phyloP scores from a whole-genome alignment of 2,113 vertebrate genomes.

The Passer montanus region DNA sequence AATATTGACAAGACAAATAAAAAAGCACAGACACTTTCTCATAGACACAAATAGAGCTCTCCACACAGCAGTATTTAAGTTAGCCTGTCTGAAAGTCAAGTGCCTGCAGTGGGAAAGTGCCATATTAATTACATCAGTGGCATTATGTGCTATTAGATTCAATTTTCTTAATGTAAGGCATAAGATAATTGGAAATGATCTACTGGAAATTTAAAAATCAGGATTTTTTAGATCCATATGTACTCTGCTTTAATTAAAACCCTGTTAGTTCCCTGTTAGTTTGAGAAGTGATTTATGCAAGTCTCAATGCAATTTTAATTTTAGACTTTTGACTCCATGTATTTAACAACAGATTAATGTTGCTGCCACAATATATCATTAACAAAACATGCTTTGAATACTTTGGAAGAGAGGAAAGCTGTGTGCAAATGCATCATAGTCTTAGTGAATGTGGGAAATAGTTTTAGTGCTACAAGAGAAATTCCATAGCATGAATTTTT shows the following conservation, averaged over 20 bases:
- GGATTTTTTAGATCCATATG: neutral
- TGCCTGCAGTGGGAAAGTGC: neutral
- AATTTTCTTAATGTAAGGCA: neutral
- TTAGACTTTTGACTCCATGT: neutral
- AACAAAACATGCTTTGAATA: neutral
- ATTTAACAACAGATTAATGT: conserved; percentile 15
- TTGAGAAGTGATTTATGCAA: neutral
- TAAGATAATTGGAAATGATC: neutral
- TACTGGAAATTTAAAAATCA: neutral
- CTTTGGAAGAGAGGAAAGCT: neutral
- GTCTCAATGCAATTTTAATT: neutral
- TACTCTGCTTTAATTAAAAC: neutral
- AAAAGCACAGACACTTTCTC: neutral
- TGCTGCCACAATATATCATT: conserved; percentile 3
- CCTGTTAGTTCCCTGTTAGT: neutral
- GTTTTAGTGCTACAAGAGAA: neutral
- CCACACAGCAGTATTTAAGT: neutral
- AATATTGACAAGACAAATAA: neutral
- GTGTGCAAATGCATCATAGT: neutral
- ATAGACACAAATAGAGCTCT: neutral
- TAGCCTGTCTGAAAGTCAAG: neutral
- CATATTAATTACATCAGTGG: neutral
- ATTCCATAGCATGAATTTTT: neutral
- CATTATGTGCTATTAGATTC: neutral
- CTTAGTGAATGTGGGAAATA: neutral